Base-by-base conservation (phyloP, 2,113 vertebrate genomes). In the Paradoxurus hermaphroditus region DNA sequence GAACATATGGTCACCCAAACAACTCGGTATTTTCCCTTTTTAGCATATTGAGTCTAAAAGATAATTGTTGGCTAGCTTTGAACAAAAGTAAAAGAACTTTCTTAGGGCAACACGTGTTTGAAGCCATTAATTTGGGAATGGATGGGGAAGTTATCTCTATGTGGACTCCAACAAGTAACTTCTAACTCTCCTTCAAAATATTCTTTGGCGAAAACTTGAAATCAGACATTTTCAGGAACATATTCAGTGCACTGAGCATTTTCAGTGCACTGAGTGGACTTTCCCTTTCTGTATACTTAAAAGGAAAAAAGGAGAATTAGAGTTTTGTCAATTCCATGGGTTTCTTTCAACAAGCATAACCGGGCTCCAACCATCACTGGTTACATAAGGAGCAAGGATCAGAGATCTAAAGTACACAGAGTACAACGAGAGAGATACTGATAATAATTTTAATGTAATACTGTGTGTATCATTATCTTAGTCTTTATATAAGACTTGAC, bases 21-120 rank as follows among this genome's bases (percentile, higher is more conserved):
- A 95, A 94, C 9, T 73, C 91, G 67, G 9, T 63, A 19, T 96
- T 73, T 95, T 77, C 19, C 56, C n/a, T 87, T 73, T 92, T 86
- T 96, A 86, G 79, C n/a, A 78, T 68, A 68, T 25, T 79, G 56
- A 88, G 16, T 83, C 93, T 94, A 95, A 91, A 95, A 51, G n/a
- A 86, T 63, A 90, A 53, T n/a, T 86, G 19, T 96, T 68, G 5
- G 34, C 72, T 97, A 95, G 56, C 56, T 56, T 92, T 84, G 44
- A 86, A 96, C 39, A 91, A 90, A 97, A 93, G 27, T 72, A 75
- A 96, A 88, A 78, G 3, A 86, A 79, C 15, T 91, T 92, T 46
- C 44, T 85, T n/a, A 96, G 63, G 49, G 19, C 13, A 73, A 39
- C 31, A n/a, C 41, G 67, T 3, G n/a, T 89, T 95, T 96, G 46